phyloP scores from a whole-genome alignment of 2,797 vertebrate species.

The Halcyon badia region DNA sequence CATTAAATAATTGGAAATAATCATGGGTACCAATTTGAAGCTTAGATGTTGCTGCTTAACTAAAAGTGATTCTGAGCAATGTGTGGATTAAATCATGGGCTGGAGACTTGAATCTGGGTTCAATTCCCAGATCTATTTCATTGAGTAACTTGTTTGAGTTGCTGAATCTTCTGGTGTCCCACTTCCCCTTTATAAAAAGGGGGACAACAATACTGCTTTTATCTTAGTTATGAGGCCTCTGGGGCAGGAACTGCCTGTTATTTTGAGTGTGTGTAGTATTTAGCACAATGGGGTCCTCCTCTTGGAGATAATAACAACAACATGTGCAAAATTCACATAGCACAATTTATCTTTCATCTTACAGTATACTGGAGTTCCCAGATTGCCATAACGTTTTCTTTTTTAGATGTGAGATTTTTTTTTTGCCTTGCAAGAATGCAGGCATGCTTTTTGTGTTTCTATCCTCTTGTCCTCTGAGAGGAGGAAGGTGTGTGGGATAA shows the following conservation, averaged over 20 bases:
- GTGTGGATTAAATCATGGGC: neutral
- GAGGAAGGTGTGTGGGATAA: neutral
- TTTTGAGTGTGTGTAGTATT: neutral
- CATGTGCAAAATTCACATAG: constrained; percentile 32
- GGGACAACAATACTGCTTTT: constrained; percentile 44
- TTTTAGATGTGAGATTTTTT: neutral
- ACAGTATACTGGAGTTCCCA: constrained; percentile 11
- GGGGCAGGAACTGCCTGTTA: constrained; percentile 29
- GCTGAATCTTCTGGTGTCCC: constrained; percentile 28
- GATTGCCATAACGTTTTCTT: neutral
- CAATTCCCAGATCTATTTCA: constrained; percentile 2
- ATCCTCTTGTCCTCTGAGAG: neutral
- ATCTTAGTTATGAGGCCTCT: constrained; percentile 39
- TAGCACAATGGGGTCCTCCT: constrained; percentile 51
- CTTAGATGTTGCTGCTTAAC: neutral
- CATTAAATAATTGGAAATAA: neutral
- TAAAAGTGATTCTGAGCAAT: neutral
- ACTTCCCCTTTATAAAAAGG: constrained; percentile 26
- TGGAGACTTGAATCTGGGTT: neutral
- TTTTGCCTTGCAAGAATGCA: neutral
- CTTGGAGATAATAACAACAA: constrained; percentile 57
- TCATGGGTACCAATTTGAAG: neutral
- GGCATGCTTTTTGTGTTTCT: neutral
- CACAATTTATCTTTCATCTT: constrained; percentile 39
- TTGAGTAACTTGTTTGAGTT: neutral